Evolutionary conservation across 1,140 invertebrate genomes (phyloP), one percentile per base, ranked within the genome.

Genomic region (Drosophila willistoni): DNA sequence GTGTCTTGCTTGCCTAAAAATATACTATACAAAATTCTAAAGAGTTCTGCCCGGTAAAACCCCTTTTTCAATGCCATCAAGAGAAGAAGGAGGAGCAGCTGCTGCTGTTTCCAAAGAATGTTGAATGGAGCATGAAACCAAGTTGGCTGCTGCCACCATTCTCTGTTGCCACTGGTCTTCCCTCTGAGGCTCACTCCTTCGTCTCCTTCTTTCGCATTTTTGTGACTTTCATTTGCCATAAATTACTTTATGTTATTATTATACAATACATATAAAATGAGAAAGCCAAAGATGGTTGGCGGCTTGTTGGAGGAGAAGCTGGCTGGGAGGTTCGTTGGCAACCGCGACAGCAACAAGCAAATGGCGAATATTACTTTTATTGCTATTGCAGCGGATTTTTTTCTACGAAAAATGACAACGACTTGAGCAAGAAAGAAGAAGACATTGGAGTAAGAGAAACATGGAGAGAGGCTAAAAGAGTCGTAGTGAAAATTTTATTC

Each of bases 181-280:
- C 57, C 41, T 55, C n/a, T 7, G 29, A 29, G 29, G 6, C 44
- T 67, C 33, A 3, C 56, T 59, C 14, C 33, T 47, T 13, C 33
- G 7, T 12, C 29, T 54, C 44, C 33, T 13, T 17, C 12, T 36
- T 12, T 59, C 33, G 33, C 56, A 65, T 65, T 54, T 65, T 72
- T 66, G 41, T 66, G 77, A 73, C 75, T 79, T 79, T 73, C 65
- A 79, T 79, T 77, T 79, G 77, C 77, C 70, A 79, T 79, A 65
- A 79, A 79, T 67, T 79, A 79, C 77, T 79, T 79, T 79, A 79
- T 79, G 77, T 71, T 68, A 83, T 87, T 87, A 87, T 74, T 87
- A 86, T 81, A 82, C 82, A 86, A 86, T 86, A 83, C 76, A 73
- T 51, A 69, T 55, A 56, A 77, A 44, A 57, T 44, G 57, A 65